A percentile compares a stretch with the other conserved stretches of the same genome.
phyloP scores from a whole-genome alignment of 2,888 invertebrate genomes.

The Papilio gigon region DNA sequence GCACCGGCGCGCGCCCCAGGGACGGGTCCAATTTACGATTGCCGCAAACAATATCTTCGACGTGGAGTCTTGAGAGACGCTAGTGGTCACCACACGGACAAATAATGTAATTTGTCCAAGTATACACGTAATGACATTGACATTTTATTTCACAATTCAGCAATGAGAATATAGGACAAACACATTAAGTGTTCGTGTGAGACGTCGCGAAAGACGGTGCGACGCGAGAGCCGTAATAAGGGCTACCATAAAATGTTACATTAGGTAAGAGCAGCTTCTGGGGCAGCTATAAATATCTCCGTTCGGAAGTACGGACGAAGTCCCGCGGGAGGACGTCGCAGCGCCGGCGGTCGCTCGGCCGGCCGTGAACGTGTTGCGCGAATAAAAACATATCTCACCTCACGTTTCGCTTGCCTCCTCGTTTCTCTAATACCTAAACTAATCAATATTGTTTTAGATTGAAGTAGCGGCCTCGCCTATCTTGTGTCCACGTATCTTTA shows the following conservation, averaged over 20 bases:
- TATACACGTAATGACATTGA: constrained; percentile 12
- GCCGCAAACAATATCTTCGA: constrained; percentile 79
- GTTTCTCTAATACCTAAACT: constrained; percentile 56
- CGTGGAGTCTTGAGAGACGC: constrained; percentile 69
- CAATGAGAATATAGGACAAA: constrained; percentile 52
- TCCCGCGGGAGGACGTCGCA: constrained; percentile 79
- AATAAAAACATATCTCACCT: constrained; percentile 78
- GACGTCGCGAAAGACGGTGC: constrained; percentile 62
- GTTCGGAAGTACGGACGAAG: constrained; percentile 79
- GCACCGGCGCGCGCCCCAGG: constrained; percentile 57
- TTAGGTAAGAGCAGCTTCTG: constrained; percentile 82
- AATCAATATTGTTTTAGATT: constrained; percentile 74
- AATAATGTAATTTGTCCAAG: constrained; percentile 8
- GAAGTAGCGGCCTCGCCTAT: constrained; percentile 67
- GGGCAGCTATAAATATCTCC: constrained; percentile 82
- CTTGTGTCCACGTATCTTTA: constrained; percentile 61
- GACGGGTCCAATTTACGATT: constrained; percentile 72
- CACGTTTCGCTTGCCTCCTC: constrained; percentile 55
- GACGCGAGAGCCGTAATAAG: constrained; percentile 78
- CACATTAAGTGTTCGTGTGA: constrained; percentile 57
- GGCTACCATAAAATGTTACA: constrained; percentile 81
- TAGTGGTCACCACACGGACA: constrained; percentile 59
- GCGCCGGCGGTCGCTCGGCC: constrained; percentile 62
- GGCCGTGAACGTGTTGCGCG: constrained; percentile 76
- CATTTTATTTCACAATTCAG: constrained; percentile 34